phyloP scores from a whole-genome alignment of 2,797 vertebrate genomes.

The Potorous gilbertii region DNA sequence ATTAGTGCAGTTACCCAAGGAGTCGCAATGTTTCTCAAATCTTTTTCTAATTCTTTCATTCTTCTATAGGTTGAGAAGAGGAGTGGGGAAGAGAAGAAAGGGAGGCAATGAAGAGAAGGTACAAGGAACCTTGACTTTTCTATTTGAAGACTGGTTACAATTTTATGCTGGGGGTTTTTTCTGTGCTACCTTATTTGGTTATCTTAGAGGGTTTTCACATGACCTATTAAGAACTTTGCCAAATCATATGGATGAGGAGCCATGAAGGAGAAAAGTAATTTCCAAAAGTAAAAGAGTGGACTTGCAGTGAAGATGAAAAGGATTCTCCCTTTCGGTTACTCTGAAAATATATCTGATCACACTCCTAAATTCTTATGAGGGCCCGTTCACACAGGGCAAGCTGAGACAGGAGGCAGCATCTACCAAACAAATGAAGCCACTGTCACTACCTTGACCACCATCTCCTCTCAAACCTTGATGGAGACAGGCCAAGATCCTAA shows the following conservation, averaged over 20 bases:
- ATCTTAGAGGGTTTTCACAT: neutral
- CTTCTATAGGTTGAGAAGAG: neutral
- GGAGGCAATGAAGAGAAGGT: neutral
- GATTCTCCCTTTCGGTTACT: neutral
- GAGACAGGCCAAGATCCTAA: neutral
- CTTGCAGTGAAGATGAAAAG: neutral
- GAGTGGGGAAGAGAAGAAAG: fast-evolving
- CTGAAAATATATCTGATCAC: neutral
- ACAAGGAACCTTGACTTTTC: neutral
- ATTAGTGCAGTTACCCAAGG: neutral
- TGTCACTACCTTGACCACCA: neutral
- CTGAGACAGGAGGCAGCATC: neutral
- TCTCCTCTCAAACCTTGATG: neutral
- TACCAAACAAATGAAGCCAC: neutral
- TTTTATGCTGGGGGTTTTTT: neutral
- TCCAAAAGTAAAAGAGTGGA: neutral
- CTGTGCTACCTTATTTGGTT: neutral
- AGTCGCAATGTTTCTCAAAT: neutral
- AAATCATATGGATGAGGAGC: neutral
- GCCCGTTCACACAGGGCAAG: neutral
- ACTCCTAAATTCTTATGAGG: neutral
- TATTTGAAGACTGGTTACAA: neutral
- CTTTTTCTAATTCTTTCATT: neutral
- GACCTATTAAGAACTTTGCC: neutral
- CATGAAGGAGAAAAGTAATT: neutral